Evolutionary conservation across 2,113 vertebrate species (phyloP).

Genomic region (Semicossyphus pulcher): DNA sequence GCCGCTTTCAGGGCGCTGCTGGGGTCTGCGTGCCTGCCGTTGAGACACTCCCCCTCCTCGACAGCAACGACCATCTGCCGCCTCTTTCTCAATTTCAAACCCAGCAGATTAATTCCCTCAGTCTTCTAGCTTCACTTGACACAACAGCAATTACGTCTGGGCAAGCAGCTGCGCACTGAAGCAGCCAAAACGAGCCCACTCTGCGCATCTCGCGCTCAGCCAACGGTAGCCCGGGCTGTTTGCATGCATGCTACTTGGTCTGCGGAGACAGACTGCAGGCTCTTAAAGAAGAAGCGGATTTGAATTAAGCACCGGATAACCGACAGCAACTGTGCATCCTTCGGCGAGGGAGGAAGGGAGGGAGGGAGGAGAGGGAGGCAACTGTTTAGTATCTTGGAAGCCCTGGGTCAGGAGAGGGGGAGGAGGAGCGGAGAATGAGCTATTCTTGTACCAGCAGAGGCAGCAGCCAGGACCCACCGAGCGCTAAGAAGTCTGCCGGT

Average conservation of each 20-base stretch:
- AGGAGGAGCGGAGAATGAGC: constrained; percentile 85
- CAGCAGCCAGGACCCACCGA: constrained; percentile 82
- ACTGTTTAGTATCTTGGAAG: constrained; percentile 76
- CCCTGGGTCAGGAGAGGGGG: constrained; percentile 60
- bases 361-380: constrained; percentile 50
- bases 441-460: constrained; percentile 86
- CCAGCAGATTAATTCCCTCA: constrained; percentile 47
- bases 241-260: constrained; percentile 14
- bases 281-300: constrained; percentile 69
- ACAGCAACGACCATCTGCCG: constrained; percentile 62
- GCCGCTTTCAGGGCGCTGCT: constrained; percentile 1
- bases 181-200: neutral
- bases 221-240: constrained; percentile 4
- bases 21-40: neutral
- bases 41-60: neutral
- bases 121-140: constrained; percentile 36
- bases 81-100: constrained; percentile 47
- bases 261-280: constrained; percentile 46
- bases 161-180: constrained; percentile 32
- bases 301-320: constrained; percentile 77
- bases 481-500: constrained; percentile 78
- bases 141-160: constrained; percentile 1
- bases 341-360: constrained; percentile 58
- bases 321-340: constrained; percentile 69
- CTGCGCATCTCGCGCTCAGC: constrained; percentile 7